Evolutionary conservation across 2,113 vertebrate genomes (phyloP).

Genomic region (Emydura subglobosa): DNA sequence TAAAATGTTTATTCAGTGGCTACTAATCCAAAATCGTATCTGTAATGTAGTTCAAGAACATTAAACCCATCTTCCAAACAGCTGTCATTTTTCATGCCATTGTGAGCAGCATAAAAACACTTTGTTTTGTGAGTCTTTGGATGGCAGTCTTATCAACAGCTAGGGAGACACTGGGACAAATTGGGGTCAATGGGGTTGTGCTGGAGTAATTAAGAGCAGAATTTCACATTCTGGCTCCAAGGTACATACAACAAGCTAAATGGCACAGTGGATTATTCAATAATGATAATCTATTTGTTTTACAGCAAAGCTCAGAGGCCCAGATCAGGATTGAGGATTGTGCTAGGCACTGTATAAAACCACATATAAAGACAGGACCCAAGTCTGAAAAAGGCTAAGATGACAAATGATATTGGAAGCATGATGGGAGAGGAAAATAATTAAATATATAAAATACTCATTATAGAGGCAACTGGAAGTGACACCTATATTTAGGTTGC

Average conservation of each 20-base stretch:
- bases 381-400: neutral
- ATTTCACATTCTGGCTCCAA: neutral
- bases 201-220: neutral
- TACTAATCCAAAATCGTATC: neutral
- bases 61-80: slow-evolving; percentile 50
- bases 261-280: neutral
- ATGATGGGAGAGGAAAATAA: neutral
- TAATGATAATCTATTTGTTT: neutral
- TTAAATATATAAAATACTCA: neutral
- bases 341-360: neutral
- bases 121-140: slow-evolving; percentile 25
- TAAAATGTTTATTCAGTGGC: slow-evolving; percentile 24
- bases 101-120: slow-evolving; percentile 16
- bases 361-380: neutral
- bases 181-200: neutral
- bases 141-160: slow-evolving; percentile 26
- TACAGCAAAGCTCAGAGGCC: neutral
- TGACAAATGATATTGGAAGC: neutral
- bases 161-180: slow-evolving; percentile 13
- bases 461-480: neutral
- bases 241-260: neutral
- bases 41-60: slow-evolving; percentile 28
- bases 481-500: neutral
- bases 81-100: slow-evolving; percentile 24
- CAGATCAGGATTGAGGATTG: neutral